Evolutionary conservation across 2,797 vertebrate genomes (phyloP).

Genomic region (Centropyge bicolor): DNA sequence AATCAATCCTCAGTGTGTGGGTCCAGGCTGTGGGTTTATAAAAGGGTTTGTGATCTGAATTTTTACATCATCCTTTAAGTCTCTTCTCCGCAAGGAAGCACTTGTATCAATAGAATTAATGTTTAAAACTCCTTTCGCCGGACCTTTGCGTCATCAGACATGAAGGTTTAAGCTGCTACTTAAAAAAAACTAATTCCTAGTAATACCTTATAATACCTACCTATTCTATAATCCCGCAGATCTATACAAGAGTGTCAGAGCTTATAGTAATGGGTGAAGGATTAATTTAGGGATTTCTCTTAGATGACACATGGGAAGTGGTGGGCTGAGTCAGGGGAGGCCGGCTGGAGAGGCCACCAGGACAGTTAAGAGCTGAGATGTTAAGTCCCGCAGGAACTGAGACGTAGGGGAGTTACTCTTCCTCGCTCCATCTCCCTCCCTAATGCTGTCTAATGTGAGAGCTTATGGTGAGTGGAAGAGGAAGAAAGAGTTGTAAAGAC

Average conservation of each 20-base stretch:
- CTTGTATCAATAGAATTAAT: conserved; percentile 44
- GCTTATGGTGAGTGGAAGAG: conserved; percentile 57
- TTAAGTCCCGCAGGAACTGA: conserved; percentile 54
- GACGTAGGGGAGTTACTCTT: conserved; percentile 39
- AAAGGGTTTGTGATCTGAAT: conserved; percentile 54
- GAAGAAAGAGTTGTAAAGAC: conserved; percentile 64
- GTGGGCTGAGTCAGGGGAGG: conserved; percentile 33
- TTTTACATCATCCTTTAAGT: conserved; percentile 50
- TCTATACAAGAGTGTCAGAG: conserved; percentile 69
- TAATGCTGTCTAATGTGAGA: conserved; percentile 73
- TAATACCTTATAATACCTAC: conserved; percentile 74
- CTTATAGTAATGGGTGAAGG: conserved; percentile 65
- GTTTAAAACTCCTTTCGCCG: conserved; percentile 35
- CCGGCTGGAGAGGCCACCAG: conserved; percentile 46
- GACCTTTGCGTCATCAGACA: conserved; percentile 51
- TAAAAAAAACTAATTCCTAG: conserved; percentile 65
- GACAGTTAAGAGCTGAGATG: conserved; percentile 64
- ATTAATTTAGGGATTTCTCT: conserved; percentile 62
- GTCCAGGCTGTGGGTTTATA: conserved; percentile 40
- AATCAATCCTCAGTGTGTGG: conserved; percentile 62
- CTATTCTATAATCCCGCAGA: conserved; percentile 68
- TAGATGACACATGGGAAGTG: conserved; percentile 58
- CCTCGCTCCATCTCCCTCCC: conserved; percentile 44
- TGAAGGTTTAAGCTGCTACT: conserved; percentile 65
- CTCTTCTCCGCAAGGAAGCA: conserved; percentile 5